phyloP scores from a whole-genome alignment of 2,888 invertebrate genomes.

The Carabus problematicus region DNA sequence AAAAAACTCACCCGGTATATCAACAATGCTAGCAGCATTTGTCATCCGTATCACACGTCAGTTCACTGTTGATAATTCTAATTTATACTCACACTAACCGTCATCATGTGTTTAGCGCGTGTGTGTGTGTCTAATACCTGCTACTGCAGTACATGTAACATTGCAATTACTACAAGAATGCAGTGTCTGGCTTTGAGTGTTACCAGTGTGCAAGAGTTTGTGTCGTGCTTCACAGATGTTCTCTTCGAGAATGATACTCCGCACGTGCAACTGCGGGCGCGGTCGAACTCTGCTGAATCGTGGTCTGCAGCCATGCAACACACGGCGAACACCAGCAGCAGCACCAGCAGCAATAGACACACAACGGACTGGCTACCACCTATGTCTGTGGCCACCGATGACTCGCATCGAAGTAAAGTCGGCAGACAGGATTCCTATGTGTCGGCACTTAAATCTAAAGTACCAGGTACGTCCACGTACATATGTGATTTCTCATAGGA shows the following conservation, averaged over 20 bases:
- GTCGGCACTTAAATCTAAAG: slow-evolving; percentile 54
- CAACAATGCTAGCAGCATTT: neutral
- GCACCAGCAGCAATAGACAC: slow-evolving; percentile 27
- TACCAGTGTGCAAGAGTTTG: slow-evolving; percentile 13
- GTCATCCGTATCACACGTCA: neutral
- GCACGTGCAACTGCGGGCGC: slow-evolving; percentile 59
- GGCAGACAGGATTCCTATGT: slow-evolving; percentile 61
- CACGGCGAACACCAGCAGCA: neutral
- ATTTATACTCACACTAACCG: neutral
- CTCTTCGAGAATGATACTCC: slow-evolving; percentile 53
- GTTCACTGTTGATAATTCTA: neutral
- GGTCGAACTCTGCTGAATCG: slow-evolving; percentile 66
- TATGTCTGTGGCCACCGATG: slow-evolving; percentile 44
- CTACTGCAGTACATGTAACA: neutral
- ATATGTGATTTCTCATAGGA: neutral
- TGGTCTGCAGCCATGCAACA: slow-evolving; percentile 57
- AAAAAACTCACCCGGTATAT: neutral
- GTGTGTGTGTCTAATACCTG: too few relatives aligned
- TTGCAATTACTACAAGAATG: slow-evolving; percentile 14
- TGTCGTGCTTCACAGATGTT: slow-evolving; percentile 45
- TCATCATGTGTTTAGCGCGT: neutral
- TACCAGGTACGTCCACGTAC: slow-evolving; percentile 29
- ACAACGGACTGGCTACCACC: slow-evolving; percentile 10
- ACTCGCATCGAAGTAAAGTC: slow-evolving; percentile 55
- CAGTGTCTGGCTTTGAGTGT: slow-evolving; percentile 3